Percentiles rank a stretch among this genome's conserved stretches.
phyloP scores from a whole-genome alignment of 2,888 invertebrate genomes.

The Hypsopygia costalis region DNA sequence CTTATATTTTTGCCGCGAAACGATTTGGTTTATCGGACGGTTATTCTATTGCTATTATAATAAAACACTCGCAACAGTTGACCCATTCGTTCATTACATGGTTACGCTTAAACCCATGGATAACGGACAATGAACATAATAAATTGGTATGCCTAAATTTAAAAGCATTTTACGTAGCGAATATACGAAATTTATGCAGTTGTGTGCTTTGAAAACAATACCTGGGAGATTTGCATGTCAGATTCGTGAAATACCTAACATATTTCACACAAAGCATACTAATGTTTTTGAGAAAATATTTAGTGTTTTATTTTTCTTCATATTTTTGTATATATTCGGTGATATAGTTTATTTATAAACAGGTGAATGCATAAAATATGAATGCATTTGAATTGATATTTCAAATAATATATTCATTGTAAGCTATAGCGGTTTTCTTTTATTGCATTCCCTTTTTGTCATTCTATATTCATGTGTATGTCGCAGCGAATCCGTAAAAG shows the following conservation, averaged over 20 bases:
- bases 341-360: no score
- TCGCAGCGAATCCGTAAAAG: no score
- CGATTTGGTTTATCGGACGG: conserved; percentile 31
- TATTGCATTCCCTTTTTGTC: no score
- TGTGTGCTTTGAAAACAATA: conserved; percentile 1
- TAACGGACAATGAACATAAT: conserved; percentile 45
- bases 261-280: neutral
- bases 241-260: neutral
- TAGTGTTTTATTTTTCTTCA: no score
- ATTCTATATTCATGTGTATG: no score
- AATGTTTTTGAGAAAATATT: neutral
- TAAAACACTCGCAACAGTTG: conserved; percentile 56
- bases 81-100: conserved; percentile 45
- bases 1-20: conserved; percentile 35
- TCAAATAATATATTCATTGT: no score
- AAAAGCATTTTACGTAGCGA: conserved; percentile 25
- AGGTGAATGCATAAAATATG: no score
- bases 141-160: conserved; percentile 35
- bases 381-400: no score
- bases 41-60: conserved; percentile 38
- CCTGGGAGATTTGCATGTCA: conserved; percentile 3
- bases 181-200: conserved; percentile 16
- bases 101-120: conserved; percentile 42
- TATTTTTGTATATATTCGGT: no score
- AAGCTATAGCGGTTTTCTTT: no score